These are phyloP conservation scores for Pogonocherus hispidulus DNA, from an alignment of 2,888 invertebrate genomes.

Conservation along the genomic window DNA sequence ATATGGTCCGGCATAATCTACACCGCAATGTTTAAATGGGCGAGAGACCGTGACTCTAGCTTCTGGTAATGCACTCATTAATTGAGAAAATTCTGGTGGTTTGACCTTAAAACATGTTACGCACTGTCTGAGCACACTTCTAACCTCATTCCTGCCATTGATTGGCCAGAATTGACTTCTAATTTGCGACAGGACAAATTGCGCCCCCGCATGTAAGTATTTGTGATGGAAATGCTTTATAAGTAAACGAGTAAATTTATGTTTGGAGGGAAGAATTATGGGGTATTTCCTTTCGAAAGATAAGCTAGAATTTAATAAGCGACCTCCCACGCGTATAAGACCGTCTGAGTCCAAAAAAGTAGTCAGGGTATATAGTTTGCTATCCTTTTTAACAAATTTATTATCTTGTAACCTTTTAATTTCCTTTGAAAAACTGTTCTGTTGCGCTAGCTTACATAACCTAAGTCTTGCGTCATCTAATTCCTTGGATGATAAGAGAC, in stretches of 20 bases:
- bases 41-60: background rate
- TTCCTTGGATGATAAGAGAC: background rate
- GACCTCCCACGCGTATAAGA: slow-evolving; percentile 27
- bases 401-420: background rate
- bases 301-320: slow-evolving; percentile 25
- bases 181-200: slow-evolving; percentile 6
- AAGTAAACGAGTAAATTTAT: slow-evolving; percentile 29
- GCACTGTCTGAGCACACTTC: background rate
- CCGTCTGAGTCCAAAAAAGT: background rate
- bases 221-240: slow-evolving; percentile 10
- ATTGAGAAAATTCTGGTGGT: background rate
- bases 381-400: background rate
- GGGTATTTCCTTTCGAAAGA: slow-evolving; percentile 25
- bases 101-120: slow-evolving; percentile 4
- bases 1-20: slow-evolving; percentile 4
- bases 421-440: background rate
- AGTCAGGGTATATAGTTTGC: background rate
- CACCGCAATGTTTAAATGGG: background rate
- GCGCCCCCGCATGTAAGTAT: slow-evolving; percentile 25
- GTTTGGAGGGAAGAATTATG: slow-evolving; percentile 13
- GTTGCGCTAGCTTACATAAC: background rate
- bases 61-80: slow-evolving; percentile 11
- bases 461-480: background rate
- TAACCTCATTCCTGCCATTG: slow-evolving; percentile 1
- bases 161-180: slow-evolving; percentile 25